A percentile compares a stretch with the other conserved stretches of the same genome.
These are phyloP conservation scores for Potorous gilbertii DNA, from an alignment of 2,797 vertebrate species.

Conservation along the genomic window DNA sequence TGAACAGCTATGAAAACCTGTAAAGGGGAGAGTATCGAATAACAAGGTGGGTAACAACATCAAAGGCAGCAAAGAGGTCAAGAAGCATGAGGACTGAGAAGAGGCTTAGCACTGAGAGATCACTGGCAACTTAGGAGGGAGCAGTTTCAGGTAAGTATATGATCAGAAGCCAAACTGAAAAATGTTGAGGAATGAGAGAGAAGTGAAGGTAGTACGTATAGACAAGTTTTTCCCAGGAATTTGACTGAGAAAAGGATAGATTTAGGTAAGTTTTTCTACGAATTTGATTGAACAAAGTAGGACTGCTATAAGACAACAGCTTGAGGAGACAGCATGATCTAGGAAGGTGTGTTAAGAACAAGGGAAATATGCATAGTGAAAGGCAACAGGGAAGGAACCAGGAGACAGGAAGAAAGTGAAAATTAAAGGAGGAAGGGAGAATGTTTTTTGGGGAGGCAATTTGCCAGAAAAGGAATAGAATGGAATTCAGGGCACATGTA, in stretches of 20 bases:
- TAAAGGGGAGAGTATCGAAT: background rate
- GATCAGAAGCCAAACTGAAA: background rate
- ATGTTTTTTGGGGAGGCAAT: background rate
- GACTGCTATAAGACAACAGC: no score
- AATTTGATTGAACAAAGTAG: background rate
- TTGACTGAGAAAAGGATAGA: background rate
- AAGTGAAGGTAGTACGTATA: background rate
- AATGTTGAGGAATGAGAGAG: background rate
- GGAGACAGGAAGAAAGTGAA: background rate
- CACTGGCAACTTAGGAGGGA: background rate
- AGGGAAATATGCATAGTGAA: background rate
- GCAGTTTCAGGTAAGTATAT: background rate
- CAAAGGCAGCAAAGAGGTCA: background rate
- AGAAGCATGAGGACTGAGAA: background rate
- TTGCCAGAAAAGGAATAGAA: background rate
- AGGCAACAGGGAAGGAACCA: background rate
- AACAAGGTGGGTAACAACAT: background rate
- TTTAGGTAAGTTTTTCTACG: background rate
- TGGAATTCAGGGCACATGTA: background rate
- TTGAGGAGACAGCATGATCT: background rate
- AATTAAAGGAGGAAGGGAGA: background rate
- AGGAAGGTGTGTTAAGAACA: background rate
- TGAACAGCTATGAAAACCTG: background rate
- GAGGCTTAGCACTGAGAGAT: background rate
- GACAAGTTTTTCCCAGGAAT: background rate